phyloP scores from a whole-genome alignment of 2,113 vertebrate genomes.

The Sceloporus undulatus region DNA sequence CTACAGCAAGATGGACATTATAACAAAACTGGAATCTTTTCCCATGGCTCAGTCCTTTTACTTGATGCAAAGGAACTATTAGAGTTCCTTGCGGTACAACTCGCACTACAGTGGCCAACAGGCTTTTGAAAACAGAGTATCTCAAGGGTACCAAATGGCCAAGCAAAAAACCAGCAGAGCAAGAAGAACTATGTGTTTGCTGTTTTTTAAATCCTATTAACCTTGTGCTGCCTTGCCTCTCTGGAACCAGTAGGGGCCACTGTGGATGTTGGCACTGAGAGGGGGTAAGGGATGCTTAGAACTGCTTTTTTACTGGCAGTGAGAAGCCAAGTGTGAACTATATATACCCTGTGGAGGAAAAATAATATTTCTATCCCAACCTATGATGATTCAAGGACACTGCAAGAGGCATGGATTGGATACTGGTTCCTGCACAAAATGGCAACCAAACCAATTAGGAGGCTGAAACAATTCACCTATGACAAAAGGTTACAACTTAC shows the following conservation, averaged over 20 bases:
- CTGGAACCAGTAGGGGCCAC: constrained; percentile 5
- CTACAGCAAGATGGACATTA: neutral
- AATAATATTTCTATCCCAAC: neutral
- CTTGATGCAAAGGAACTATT: neutral
- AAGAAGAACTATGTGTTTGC: neutral
- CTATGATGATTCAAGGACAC: neutral
- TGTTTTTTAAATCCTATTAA: neutral
- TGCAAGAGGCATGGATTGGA: neutral
- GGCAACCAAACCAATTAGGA: neutral
- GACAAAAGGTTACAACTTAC: neutral
- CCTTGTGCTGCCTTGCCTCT: neutral
- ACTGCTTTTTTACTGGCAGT: neutral
- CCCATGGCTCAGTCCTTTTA: neutral
- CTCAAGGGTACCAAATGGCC: too few species aligned
- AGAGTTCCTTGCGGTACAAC: neutral
- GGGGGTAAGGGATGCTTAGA: neutral
- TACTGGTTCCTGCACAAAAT: neutral
- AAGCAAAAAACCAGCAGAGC: neutral
- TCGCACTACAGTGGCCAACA: neutral
- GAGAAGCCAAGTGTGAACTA: neutral
- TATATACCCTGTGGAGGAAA: neutral
- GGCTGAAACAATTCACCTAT: neutral
- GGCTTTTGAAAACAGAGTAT: neutral
- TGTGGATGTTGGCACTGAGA: constrained; percentile 10
- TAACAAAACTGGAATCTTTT: neutral